Evolutionary conservation across 2,113 vertebrate genomes (phyloP), one percentile per base, ranked within the genome.

Genomic region (Chloropsis cyanopogon): DNA sequence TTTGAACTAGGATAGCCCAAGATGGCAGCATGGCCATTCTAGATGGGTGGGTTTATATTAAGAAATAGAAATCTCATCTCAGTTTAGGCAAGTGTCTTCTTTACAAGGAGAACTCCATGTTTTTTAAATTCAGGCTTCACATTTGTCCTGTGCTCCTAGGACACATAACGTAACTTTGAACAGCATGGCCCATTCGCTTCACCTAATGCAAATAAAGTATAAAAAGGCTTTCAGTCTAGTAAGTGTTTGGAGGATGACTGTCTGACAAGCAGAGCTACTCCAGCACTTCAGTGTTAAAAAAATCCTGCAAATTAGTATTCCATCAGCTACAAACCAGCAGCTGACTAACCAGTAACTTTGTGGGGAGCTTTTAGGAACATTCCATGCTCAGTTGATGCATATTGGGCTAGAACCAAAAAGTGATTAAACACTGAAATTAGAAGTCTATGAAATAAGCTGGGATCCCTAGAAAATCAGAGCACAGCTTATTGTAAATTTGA

Each of bases 401-500:
- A 85, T 77, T 96, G 83, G 88, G 86, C 71, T 88, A 94, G 71
- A 95, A 97, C 71, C 69, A 92, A 86, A 95, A 93, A 90, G 90
- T 71, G 92, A 97, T 96, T 94, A 92, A 95, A 83, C 1, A 21
- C 28, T 94, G 85, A 94, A 93, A 95, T 96, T 86, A 95, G 91
- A 81, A 96, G 93, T 63, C 83, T 86, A 39, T 81, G 87, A 94
- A 96, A 96, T 95, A 96, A 90, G 72, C 80, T 69, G 73, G 25
- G 69, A 96, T 93, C 95, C 92, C 88, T 93, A 81, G 84, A 95
- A 96, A 96, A 92, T 80, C 84, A 60, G 73, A 73, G 77, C 68
- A 71, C 52, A 71, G 87, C 88, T 81, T 95, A 95, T 90, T 96
- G 86, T 94, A 96, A 96, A 97, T 97, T 96, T 94, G 93, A 95